Evolutionary conservation across 2,888 invertebrate species (phyloP), one percentile per base, ranked within the genome.

Genomic region (Molorchus minor): DNA sequence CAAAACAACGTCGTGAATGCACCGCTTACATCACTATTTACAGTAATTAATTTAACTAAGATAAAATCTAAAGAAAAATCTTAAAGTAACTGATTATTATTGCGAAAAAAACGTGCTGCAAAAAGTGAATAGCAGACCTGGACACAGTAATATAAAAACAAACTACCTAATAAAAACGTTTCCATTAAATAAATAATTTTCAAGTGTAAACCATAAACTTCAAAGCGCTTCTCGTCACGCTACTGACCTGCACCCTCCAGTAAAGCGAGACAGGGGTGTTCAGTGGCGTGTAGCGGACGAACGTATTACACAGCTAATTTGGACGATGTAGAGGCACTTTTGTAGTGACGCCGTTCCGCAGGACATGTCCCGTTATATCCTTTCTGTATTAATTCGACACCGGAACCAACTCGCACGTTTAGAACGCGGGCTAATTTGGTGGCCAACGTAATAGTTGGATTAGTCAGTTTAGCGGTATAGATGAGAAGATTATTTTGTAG

Each of bases 211-310:
- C n/a, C 3, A 2, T 1, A 30, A 30, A 2, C 12, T 15, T 52
- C 36, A 25, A 44, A 45, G 36, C 20, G 44, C 30, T 36, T 38
- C 25, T 19, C n/a, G 21, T 38, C 29, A 21, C 45, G 33, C 43
- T 29, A 25, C 36, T 47, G 38, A 2, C 52, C 61, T 55, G 56
- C 61, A 55, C 47, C 60, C 58, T 54, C 51, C 45, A 45, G 59
- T 41, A 64, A 51, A 38, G 41, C 56, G 54, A 58, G 60, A 61
- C 53, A 46, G 57, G 68, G 69, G 70, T 71, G 65, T 56, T 59
- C 71, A 71, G 69, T 68, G 71, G 71, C 70, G 71, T 72, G 69
- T 67, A 70, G 67, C 72, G 62, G 62, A 65, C 67, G 65, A 68
- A 69, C 65, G 62, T 61, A 65, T 67, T 67, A 64, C 64, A 68